Evolutionary conservation across 2,797 vertebrate genomes (phyloP).

Genomic region (Sebastiscus tertius): DNA sequence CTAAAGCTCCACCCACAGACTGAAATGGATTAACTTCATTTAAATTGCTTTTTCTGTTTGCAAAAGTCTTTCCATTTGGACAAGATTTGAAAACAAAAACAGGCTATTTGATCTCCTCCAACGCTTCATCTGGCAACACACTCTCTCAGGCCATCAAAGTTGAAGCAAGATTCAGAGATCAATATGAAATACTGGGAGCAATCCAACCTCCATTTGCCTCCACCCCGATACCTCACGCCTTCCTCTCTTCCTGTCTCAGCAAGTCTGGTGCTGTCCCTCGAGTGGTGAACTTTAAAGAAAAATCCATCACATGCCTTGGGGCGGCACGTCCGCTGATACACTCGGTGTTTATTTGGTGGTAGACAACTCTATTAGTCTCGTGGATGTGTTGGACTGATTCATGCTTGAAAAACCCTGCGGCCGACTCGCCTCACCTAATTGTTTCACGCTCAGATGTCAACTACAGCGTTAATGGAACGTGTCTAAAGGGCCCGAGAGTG

Average conservation of each 20-base stretch:
- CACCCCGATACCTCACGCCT: not conserved
- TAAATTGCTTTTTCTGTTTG: not conserved
- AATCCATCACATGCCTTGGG: slow-evolving; percentile 34
- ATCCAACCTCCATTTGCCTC: not conserved
- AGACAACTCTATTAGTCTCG: slow-evolving; percentile 26
- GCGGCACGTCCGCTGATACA: not conserved
- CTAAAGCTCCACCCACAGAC: not conserved
- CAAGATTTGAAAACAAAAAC: slow-evolving; percentile 13
- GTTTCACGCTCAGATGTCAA: slow-evolving; percentile 40
- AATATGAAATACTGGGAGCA: slow-evolving; percentile 39
- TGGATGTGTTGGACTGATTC: slow-evolving; percentile 16
- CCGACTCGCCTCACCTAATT: slow-evolving; percentile 27
- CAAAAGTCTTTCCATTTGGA: not conserved
- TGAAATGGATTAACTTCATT: slow-evolving; percentile 26
- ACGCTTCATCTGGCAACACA: not conserved
- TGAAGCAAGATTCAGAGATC: slow-evolving; percentile 28
- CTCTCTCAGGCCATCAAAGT: slow-evolving; percentile 22
- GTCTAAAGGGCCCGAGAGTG: slow-evolving; percentile 11
- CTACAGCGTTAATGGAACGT: slow-evolving; percentile 7
- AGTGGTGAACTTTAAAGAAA: slow-evolving; percentile 36
- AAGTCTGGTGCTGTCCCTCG: not conserved
- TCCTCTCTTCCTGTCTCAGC: slow-evolving; percentile 14
- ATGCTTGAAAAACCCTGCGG: not conserved
- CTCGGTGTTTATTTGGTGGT: slow-evolving; percentile 8
- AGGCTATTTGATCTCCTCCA: not conserved